Conservation (phyloP, 2,797 vertebrate genomes). For the Mus minutoides region DNA sequence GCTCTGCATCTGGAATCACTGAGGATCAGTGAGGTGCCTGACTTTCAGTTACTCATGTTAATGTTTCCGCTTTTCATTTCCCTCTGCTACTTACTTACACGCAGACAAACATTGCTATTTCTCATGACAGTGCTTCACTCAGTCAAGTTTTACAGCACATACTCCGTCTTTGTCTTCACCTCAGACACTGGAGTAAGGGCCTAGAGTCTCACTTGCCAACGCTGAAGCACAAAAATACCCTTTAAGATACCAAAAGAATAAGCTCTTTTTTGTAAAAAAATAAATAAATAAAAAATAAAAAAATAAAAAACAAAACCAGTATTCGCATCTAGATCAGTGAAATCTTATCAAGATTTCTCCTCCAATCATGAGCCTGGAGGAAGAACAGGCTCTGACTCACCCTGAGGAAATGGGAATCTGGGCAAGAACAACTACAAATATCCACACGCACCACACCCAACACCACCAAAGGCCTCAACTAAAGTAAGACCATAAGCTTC, state of each 20-base stretch:
- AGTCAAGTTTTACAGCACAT: background rate
- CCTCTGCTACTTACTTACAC: conserved; percentile 20
- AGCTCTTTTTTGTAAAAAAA: background rate
- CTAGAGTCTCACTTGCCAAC: background rate
- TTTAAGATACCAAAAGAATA: background rate
- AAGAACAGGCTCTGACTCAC: background rate
- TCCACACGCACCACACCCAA: background rate
- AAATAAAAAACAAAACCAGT: background rate
- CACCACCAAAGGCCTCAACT: background rate
- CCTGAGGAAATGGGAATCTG: background rate
- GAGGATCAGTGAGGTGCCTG: background rate
- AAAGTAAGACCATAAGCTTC: background rate
- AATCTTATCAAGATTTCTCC: conserved; percentile 20
- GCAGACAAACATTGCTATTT: background rate
- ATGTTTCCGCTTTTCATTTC: conserved; percentile 12
- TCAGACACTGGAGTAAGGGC: conserved; percentile 20
- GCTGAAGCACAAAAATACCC: background rate
- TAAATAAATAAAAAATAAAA: no score
- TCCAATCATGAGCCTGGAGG: background rate
- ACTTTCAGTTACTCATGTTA: background rate
- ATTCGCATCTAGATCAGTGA: conserved; percentile 40
- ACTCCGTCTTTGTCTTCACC: background rate
- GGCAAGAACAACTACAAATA: conserved; percentile 10
- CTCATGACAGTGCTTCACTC: background rate
- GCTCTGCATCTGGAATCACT: background rate